These are phyloP conservation scores for Serinus canaria DNA, from an alignment of 2,113 vertebrate genomes.

Conservation along the genomic window DNA sequence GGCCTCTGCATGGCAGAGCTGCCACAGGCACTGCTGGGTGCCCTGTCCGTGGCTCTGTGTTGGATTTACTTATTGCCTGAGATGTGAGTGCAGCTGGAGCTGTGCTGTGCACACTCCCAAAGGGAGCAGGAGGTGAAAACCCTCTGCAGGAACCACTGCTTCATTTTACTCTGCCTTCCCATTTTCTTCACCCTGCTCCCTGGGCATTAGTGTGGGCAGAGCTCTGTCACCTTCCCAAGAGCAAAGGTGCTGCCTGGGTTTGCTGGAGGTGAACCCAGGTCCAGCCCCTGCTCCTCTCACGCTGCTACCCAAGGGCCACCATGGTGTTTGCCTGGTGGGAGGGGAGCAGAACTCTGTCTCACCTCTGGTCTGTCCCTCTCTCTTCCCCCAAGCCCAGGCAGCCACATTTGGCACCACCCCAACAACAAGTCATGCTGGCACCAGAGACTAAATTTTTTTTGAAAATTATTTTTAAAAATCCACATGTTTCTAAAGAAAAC, in stretches of 20 bases:
- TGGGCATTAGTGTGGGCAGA: not conserved
- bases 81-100: not conserved
- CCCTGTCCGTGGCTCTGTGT: rapidly evolving
- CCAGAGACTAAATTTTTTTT: not conserved
- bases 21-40: not conserved
- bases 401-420: not conserved
- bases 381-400: not conserved
- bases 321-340: rapidly evolving
- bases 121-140: not conserved
- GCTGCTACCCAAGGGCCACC: rapidly evolving
- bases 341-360: not conserved
- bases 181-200: not conserved
- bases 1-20: not conserved
- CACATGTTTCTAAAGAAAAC: not conserved
- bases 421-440: not conserved
- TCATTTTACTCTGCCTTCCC: not conserved
- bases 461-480: not conserved
- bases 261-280: not conserved
- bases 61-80: not conserved
- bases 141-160: not conserved
- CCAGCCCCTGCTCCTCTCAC: not conserved
- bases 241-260: not conserved
- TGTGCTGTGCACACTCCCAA: not conserved
- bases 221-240: not conserved
- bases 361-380: not conserved